phyloP scores from a whole-genome alignment of 2,888 invertebrate genomes.

The Pedicia rivosa region DNA sequence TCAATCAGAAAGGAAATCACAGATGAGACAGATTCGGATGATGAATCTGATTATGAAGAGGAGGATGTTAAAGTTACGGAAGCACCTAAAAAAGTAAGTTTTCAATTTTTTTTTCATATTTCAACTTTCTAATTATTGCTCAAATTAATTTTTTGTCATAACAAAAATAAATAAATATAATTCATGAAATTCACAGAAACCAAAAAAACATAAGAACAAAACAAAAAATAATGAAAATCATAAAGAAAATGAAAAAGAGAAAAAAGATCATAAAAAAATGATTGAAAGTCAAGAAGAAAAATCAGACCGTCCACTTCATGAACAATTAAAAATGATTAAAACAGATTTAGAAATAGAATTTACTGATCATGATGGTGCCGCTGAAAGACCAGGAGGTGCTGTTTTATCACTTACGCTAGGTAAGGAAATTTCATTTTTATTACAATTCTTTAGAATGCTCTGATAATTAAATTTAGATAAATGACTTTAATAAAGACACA shows the following conservation, averaged over 20 bases:
- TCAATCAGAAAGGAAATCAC: conserved; percentile 5
- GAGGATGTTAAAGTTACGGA: conserved; percentile 20
- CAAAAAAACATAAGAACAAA: conserved; percentile 23
- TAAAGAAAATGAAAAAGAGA: conserved; percentile 16
- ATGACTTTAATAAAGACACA: too few species aligned
- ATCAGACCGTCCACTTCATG: conserved; percentile 21
- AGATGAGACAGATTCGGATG: conserved; percentile 15
- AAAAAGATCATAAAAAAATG: conserved; percentile 16
- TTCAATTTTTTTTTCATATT: neutral
- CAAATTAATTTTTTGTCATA: too few species aligned
- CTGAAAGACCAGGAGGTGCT: conserved; percentile 61
- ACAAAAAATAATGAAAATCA: conserved; percentile 11
- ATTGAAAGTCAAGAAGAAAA: conserved; percentile 8
- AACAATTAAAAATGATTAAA: conserved; percentile 28
- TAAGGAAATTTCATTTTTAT: too few species aligned
- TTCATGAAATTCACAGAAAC: conserved; percentile 14
- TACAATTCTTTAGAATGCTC: too few species aligned
- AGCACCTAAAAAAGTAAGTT: conserved; percentile 21
- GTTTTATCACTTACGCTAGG: conserved; percentile 64
- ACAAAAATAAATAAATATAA: neutral
- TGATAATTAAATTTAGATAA: too few species aligned
- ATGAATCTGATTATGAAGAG: conserved; percentile 18
- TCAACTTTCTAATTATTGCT: neutral
- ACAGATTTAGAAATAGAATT: conserved; percentile 28
- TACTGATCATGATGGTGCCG: conserved; percentile 43